Evolutionary conservation across 2,797 vertebrate genomes (phyloP), one percentile per base, ranked within the genome.

Genomic region (Liasis olivaceus): DNA sequence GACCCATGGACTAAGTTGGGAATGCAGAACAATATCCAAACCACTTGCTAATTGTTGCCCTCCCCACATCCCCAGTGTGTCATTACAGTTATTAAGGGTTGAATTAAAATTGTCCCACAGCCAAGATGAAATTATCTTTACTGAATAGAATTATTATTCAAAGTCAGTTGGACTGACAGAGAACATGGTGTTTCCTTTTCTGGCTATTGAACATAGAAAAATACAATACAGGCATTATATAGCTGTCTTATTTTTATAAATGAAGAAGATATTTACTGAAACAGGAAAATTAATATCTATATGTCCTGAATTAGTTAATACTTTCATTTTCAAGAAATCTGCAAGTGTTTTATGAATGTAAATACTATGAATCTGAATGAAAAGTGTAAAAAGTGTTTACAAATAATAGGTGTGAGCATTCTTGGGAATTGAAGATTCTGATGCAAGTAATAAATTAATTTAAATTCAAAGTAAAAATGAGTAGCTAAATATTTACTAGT

Each of bases 401-500:
- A 69, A 92, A 62, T 91, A 28, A 5, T 90, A 95, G 93, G 88
- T 88, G 92, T 93, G 95, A 69, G 93, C 66, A 84, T 72, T 84
- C 64, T 69, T 95, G 93, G 77, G 36, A 86, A 94, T 93, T 94
- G 96, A 95, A 94, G 95, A 90, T 93, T 96, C 93, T 96, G 63
- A 47, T 92, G 86, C 95, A 95, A 94, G 17, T 95, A 81, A 81
- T 81, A 59, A 88, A 36, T 94, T 95, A 96, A 95, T 60, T 95
- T 92, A 93, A 96, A 51, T 81, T 47, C 58, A 96, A 96, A 95
- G 94, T 93, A 95, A 94, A 94, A 93, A 88, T 89, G 93, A 51
- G 54, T 59, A 85, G n/a, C 88, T 89, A 58, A n/a, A 96, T 95
- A 92, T 95, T 96, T 96, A 94, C 96, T 97, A 97, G 97, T 97